phyloP scores from a whole-genome alignment of 2,797 vertebrate genomes.

The Hozukius guyotensis region DNA sequence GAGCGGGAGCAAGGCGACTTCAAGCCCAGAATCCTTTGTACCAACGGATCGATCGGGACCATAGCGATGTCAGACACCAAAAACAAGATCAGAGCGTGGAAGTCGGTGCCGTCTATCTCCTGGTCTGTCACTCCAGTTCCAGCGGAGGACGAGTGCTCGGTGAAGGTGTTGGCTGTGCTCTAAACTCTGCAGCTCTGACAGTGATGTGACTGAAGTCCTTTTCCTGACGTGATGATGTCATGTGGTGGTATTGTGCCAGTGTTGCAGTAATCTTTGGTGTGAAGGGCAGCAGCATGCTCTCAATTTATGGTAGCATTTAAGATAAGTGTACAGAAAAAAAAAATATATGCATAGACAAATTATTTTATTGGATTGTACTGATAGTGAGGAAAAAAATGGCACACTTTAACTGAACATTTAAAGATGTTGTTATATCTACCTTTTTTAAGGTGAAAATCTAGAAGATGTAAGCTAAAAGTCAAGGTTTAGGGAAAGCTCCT shows the following conservation, averaged over 20 bases:
- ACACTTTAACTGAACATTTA: constrained; percentile 50
- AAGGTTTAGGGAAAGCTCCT: constrained; percentile 60
- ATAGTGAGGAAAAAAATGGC: constrained; percentile 22
- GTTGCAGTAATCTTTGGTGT: constrained; percentile 74
- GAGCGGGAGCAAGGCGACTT: constrained; percentile 41
- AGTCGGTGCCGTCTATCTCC: constrained; percentile 16
- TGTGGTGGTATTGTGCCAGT: constrained; percentile 80
- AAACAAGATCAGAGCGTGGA: constrained; percentile 20
- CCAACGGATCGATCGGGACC: constrained; percentile 32
- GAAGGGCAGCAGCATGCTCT: constrained; percentile 75
- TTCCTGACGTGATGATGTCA: constrained; percentile 72
- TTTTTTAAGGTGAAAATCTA: constrained; percentile 43
- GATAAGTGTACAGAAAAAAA: constrained; percentile 70
- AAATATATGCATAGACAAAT: constrained; percentile 36
- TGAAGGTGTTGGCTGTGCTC: constrained; percentile 21
- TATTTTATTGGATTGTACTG: constrained; percentile 46
- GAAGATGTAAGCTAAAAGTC: constrained; percentile 29
- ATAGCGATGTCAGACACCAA: constrained; percentile 40
- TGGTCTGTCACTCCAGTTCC: constrained; percentile 23
- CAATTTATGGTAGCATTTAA: constrained; percentile 79
- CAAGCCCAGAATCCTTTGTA: constrained; percentile 36
- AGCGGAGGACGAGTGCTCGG: constrained; percentile 18
- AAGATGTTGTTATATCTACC: constrained; percentile 35
- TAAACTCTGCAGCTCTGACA: constrained; percentile 50
- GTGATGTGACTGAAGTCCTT: constrained; percentile 59